Base-by-base conservation (phyloP, 2,888 invertebrate species). In the Meteorus cinctellus region DNA sequence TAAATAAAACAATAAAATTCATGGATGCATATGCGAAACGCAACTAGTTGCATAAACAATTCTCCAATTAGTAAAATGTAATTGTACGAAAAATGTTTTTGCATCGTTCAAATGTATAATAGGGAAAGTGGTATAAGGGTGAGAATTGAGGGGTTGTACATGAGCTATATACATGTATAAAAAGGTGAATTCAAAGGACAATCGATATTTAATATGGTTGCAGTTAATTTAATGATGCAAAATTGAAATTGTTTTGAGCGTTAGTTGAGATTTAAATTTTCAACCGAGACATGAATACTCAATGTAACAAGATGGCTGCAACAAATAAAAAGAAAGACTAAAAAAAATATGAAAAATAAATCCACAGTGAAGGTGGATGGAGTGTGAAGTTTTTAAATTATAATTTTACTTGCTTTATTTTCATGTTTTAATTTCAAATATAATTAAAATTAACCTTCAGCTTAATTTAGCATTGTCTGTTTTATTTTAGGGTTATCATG, bases 211-310 rank as follows among this genome's bases (percentile, higher is more conserved):
- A 41, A 55, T 27, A 19, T n/a, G 19, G 59, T 34, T 45, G 10
- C 19, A 62, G 74, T 51, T 55, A 51, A 69, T 74, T 62, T 51
- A 74, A 69, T 60, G 63, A 74, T 45, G 68, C 27, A 24, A 51
- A 74, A 69, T 74, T 74, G 62, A 74, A 74, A 68, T 34, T 63
- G 69, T 74, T 69, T 74, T 51, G 12, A 41, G 31, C 62, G 48
- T 69, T 51, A 67, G 74, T 74, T 74, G 60, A 74, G 68, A 69
- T 74, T 68, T 68, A 69, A 74, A 69, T 74, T 74, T 74, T 45
- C 16, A 63, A 68, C 36, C 74, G 48, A 36, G 68, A 62, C 68
- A 59, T 74, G 74, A 74, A 74, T 71, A 70, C 27, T 63, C 59
- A 67, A 75, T 62, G 36, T 41, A 67, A 62, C 41, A 74, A 74